Evolutionary conservation across 2,113 vertebrate genomes (phyloP), one percentile per base, ranked within the genome.

Genomic region (Mus spicilegus): DNA sequence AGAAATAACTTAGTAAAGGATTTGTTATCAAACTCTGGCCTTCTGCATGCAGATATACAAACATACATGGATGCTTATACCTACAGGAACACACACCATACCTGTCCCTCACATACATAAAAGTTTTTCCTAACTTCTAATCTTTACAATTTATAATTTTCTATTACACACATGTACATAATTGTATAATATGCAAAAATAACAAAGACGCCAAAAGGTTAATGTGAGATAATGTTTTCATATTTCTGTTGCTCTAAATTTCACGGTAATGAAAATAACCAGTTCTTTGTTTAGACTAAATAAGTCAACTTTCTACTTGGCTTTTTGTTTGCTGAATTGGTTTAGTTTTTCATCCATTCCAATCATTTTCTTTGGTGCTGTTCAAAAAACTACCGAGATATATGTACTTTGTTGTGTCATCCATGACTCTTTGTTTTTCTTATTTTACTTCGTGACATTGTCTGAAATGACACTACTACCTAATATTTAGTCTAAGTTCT

Each of bases 321-420:
- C 51, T 95, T 2, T 87, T 87, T n/a, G 61, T 92, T 92, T 88
- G 69, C 84, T 82, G 54, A 93, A 49, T 78, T 91, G 61, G 28
- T 33, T 46, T 36, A 22, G 54, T 63, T 70, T 1, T 19, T 89
- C 42, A 90, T 70, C 24, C 13, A 70, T 92, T 19, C 24, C 14
- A 19, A 33, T 42, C n/a, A 11, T 54, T 30, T 94, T 91, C n/a
- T n/a, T 88, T 46, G 69, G 69, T 84, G 56, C 87, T 87, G 78
- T 0, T 61, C 77, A 46, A 39, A 56, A 4, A 89, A 56, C 39
- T 61, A 33, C 2, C 2, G 8, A 61, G 10, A 58, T 72, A n/a
- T 67, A 46, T 77, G 3, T 46, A 20, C 14, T 7, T 9, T 26
- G 0, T 20, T 30, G 24, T n/a, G 28, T 77, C 36, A 63, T 91